A percentile compares a stretch with the other conserved stretches of the same genome.
Conservation (phyloP, 2,888 invertebrate species). For the Microctonus aethiopoides region DNA sequence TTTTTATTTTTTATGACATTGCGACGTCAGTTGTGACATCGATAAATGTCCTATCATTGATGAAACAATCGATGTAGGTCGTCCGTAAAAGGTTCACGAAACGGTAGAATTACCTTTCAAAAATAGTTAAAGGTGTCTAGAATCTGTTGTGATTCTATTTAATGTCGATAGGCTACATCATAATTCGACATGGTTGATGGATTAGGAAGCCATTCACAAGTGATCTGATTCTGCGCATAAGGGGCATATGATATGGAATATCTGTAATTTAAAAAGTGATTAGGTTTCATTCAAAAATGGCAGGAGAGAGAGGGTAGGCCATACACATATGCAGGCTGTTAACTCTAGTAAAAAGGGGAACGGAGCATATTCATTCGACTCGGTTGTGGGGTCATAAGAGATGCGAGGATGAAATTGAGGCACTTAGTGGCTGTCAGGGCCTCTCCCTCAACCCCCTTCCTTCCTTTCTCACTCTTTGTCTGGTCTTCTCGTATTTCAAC, state of each 20-base stretch:
- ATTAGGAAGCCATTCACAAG: conserved; percentile 51
- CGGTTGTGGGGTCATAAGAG: conserved; percentile 4
- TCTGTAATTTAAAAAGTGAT: conserved; percentile 58
- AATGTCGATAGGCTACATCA: conserved; percentile 6
- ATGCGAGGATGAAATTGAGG: conserved; percentile 44
- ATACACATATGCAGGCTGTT: conserved; percentile 13
- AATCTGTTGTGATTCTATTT: conserved; percentile 11
- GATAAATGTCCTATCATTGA: conserved; percentile 8
- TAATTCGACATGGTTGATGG: conserved; percentile 33
- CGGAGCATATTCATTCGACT: conserved; percentile 7
- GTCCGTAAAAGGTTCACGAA: not conserved
- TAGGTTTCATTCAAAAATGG: conserved; percentile 59
- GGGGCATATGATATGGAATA: conserved; percentile 44
- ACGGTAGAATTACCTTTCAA: conserved; percentile 9
- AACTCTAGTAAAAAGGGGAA: conserved; percentile 17
- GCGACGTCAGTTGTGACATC: conserved; percentile 23
- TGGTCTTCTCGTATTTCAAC: conserved; percentile 62
- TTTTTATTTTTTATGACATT: conserved; percentile 14
- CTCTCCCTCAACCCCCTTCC: conserved; percentile 56
- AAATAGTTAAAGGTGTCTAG: conserved; percentile 12
- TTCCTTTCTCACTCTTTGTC: conserved; percentile 47
- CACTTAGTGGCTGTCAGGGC: conserved; percentile 64
- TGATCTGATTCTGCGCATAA: conserved; percentile 46
- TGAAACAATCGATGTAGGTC: conserved; percentile 6
- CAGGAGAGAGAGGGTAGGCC: conserved; percentile 38